A percentile compares a stretch with the other conserved stretches of the same genome.
phyloP scores from a whole-genome alignment of 2,113 vertebrate species.

The Cercocebus atys region DNA sequence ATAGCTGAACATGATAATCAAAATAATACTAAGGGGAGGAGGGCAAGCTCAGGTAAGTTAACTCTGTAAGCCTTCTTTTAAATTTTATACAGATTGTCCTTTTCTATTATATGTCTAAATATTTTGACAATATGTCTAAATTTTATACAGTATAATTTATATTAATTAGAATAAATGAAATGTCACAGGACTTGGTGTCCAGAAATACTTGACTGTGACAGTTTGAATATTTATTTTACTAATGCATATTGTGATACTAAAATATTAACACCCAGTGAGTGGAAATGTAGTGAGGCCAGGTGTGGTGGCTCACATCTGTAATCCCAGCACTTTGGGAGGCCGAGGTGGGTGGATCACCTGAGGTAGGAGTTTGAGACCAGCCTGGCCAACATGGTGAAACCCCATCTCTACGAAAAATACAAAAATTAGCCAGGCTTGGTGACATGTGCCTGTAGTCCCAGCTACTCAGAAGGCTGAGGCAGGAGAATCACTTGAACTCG shows the following conservation, averaged over 20 bases:
- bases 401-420: too few species aligned
- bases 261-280: background rate
- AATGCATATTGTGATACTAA: background rate
- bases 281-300: background rate
- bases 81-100: background rate
- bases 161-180: conserved; percentile 27
- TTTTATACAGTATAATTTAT: conserved; percentile 25
- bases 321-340: too few species aligned
- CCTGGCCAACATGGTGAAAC: too few species aligned
- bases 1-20: background rate
- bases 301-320: too few species aligned
- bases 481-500: too few species aligned
- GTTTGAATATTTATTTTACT: background rate
- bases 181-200: background rate
- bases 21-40: background rate
- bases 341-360: too few species aligned
- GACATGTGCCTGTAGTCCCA: too few species aligned
- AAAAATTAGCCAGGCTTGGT: too few species aligned
- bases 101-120: conserved; percentile 5
- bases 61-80: conserved; percentile 28
- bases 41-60: background rate
- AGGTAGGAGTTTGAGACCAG: too few species aligned
- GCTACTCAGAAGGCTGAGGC: too few species aligned
- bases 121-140: background rate
- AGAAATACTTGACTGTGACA: conserved; percentile 23